Evolutionary conservation across 2,888 invertebrate species (phyloP), one percentile per base, ranked within the genome.

Genomic region (Crematogaster levior): DNA sequence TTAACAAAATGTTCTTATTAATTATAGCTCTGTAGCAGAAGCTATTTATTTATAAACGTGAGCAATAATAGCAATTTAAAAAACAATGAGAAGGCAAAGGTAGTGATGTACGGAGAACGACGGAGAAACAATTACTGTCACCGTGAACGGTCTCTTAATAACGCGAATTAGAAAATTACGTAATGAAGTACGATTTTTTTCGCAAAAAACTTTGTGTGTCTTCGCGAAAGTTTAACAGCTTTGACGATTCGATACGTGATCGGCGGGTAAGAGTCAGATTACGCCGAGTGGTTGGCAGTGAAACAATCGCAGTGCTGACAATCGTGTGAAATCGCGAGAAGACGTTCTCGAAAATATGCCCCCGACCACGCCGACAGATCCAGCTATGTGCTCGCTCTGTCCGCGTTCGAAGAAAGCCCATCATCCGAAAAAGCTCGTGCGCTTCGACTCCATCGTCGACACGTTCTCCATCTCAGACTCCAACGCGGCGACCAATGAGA

Each of bases 391-490:
- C 94, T 96, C 96, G 87, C 93, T 96, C 91, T 96, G 96, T 93
- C 95, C 96, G 85, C 95, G 95, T 85, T 95, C 95, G 91, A 96
- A 95, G 93, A 94, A 95, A 86, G 93, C 95, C 84, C 94, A 94
- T 34, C 93, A 93, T 79, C 94, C 95, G 77, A 96, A 96, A 92
- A 96, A 96, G 92, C 95, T 96, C 84, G 96, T 96, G 40, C 95
- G 96, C 75, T 96, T 96, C 92, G 96, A 96, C 93, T 96, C 96
- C 10, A 94, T 95, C 88, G 96, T 96, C 90, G 96, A 96, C 92
- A 96, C 96, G 30, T 96, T 96, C 91, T 96, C 96, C 81, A 95
- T 96, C 89, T 95, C 96, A 60, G 96, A 96, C 89, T 95, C 93
- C 90, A 94, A 94, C 83, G 91, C 92, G 48, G 91, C 93, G 86